A percentile compares a stretch with the other conserved stretches of the same genome.
Evolutionary conservation across 1,140 invertebrate genomes (phyloP).

Genomic region (Lordiphosa stackelbergi): DNA sequence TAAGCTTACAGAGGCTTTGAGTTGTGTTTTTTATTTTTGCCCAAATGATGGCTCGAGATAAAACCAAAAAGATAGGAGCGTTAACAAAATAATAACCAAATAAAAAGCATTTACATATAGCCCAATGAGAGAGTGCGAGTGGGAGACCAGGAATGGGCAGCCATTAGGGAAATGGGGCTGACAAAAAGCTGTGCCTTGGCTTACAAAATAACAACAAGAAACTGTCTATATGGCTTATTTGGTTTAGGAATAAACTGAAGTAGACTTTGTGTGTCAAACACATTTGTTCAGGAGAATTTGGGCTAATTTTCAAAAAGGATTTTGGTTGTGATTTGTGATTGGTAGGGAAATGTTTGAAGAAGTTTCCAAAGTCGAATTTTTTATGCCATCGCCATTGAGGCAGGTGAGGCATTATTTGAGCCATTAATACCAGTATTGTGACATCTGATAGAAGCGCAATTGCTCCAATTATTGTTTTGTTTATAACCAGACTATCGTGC

Average conservation of each 20-base stretch:
- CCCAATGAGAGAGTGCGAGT: slow-evolving; percentile 7
- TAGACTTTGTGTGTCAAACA: slow-evolving; percentile 17
- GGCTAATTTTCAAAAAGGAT: slow-evolving; percentile 27
- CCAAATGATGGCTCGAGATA: slow-evolving; percentile 43
- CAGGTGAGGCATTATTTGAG: too few relatives aligned
- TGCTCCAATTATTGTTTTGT: too few relatives aligned
- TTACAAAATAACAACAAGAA: slow-evolving; percentile 37
- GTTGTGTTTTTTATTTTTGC: slow-evolving; percentile 18
- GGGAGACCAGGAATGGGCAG: slow-evolving; percentile 8
- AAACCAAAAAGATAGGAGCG: slow-evolving; percentile 58
- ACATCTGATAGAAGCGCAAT: too few relatives aligned
- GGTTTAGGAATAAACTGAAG: slow-evolving; percentile 22
- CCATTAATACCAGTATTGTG: too few relatives aligned
- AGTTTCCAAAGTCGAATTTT: too few relatives aligned
- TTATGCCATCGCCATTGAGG: too few relatives aligned
- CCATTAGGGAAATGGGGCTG: slow-evolving; percentile 59
- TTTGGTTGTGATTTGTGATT: slow-evolving; percentile 15
- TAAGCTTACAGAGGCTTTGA: slow-evolving; percentile 50
- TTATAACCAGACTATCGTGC: too few relatives aligned
- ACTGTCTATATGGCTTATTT: slow-evolving; percentile 59
- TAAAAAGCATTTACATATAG: slow-evolving; percentile 69
- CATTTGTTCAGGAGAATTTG: slow-evolving; percentile 36
- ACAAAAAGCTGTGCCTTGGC: slow-evolving; percentile 35
- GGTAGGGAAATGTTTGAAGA: background rate
- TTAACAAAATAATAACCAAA: slow-evolving; percentile 71